Evolutionary conservation across 2,113 vertebrate genomes (phyloP).

Genomic region (Chaetodon auriga): DNA sequence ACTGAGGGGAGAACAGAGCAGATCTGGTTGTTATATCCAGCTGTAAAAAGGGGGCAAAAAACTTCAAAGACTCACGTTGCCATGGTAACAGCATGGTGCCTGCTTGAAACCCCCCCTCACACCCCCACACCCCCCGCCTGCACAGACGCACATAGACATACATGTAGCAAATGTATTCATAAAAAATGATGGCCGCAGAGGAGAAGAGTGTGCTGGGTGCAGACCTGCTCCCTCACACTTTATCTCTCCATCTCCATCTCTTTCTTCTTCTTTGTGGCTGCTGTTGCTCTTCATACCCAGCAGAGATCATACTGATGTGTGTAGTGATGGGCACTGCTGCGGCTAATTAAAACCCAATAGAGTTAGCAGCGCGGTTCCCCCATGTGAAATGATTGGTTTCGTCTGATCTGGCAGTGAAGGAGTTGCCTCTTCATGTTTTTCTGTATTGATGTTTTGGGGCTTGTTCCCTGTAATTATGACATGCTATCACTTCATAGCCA

Average conservation of each 20-base stretch:
- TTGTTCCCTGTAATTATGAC: slow-evolving; percentile 57
- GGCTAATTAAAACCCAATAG: slow-evolving; percentile 69
- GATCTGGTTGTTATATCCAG: slow-evolving; percentile 80
- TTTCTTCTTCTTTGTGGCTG: slow-evolving; percentile 22
- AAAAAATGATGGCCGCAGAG: slow-evolving; percentile 58
- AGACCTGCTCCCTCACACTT: slow-evolving; percentile 6
- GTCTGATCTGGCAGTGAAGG: slow-evolving; percentile 44
- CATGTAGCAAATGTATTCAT: slow-evolving; percentile 64
- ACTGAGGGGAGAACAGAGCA: slow-evolving; percentile 50
- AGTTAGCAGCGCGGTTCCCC: slow-evolving; percentile 44
- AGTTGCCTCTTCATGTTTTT: slow-evolving; percentile 29
- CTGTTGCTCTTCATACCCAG: slow-evolving; percentile 43
- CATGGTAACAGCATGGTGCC: slow-evolving; percentile 83
- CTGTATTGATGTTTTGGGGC: slow-evolving; percentile 34
- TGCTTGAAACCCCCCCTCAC: slow-evolving; percentile 65
- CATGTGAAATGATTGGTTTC: slow-evolving; percentile 52
- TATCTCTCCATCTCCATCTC: slow-evolving; percentile 3
- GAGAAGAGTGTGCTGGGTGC: slow-evolving; percentile 22
- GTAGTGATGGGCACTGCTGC: slow-evolving; percentile 57
- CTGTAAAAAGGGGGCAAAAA: slow-evolving; percentile 72
- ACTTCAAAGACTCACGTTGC: slow-evolving; percentile 82
- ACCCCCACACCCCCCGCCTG: background rate
- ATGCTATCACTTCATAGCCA: slow-evolving; percentile 45
- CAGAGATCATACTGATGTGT: slow-evolving; percentile 65
- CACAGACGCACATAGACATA: slow-evolving; percentile 43